These are phyloP conservation scores for Phymastichus coffea DNA, from an alignment of 1,140 invertebrate genomes.

Conservation along the genomic window DNA sequence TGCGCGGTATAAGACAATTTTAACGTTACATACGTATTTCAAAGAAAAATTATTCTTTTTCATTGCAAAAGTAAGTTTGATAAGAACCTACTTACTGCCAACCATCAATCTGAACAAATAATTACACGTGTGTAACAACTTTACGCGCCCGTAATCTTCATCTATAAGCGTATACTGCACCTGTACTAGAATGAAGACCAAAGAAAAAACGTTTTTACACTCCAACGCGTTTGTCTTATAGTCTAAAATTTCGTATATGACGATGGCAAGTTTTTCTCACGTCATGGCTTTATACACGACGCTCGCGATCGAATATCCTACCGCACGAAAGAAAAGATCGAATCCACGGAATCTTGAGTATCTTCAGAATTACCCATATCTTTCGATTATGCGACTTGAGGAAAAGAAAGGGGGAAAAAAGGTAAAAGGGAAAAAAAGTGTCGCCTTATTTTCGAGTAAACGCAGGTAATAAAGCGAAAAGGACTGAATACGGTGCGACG, in stretches of 20 bases:
- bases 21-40: too few relatives aligned
- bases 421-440: constrained; percentile 40
- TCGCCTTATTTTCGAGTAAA: constrained; percentile 30
- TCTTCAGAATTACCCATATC: constrained; percentile 17
- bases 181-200: too few relatives aligned
- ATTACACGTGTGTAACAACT: too few relatives aligned
- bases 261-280: constrained; percentile 8
- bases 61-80: too few relatives aligned
- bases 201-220: background rate
- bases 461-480: constrained; percentile 14
- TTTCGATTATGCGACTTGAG: constrained; percentile 13
- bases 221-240: background rate
- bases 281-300: background rate
- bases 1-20: too few relatives aligned
- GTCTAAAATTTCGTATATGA: background rate
- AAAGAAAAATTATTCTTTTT: too few relatives aligned
- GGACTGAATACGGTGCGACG: constrained; percentile 13
- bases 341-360: constrained; percentile 1
- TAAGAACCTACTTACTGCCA: too few relatives aligned
- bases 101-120: too few relatives aligned
- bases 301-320: constrained; percentile 7
- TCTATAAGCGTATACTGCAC: too few relatives aligned
- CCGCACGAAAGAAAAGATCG: background rate
- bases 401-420: constrained; percentile 32
- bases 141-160: too few relatives aligned